Evolutionary conservation across 37 sponge, comb jelly and placozoan species (phyloP).

Genomic region (Cliona cf. orientalis): DNA sequence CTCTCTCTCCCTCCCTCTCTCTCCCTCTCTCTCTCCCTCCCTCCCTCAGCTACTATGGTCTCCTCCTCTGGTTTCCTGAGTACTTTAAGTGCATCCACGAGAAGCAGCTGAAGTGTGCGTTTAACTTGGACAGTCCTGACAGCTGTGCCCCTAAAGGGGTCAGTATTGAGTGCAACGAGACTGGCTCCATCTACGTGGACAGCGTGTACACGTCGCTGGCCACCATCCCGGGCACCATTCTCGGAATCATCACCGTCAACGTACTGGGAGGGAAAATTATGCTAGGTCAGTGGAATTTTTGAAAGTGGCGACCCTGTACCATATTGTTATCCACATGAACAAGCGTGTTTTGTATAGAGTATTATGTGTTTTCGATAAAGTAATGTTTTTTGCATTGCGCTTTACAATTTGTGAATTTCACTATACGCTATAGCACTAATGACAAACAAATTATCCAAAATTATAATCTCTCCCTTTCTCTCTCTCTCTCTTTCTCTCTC

Average conservation of each 20-base stretch:
- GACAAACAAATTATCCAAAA: too few relatives aligned
- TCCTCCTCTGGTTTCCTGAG: conserved; percentile 94
- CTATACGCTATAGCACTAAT: too few relatives aligned
- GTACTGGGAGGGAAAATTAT: conserved; percentile 57
- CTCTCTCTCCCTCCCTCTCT: background rate
- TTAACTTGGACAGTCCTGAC: background rate
- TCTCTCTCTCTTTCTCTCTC: conserved; percentile 67
- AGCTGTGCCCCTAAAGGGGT: background rate
- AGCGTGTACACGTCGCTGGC: conserved; percentile 63
- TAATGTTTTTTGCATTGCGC: too few relatives aligned
- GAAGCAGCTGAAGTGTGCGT: background rate
- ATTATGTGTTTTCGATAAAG: too few relatives aligned
- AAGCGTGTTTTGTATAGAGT: too few relatives aligned
- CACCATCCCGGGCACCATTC: conserved; percentile 52
- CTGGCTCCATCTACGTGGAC: conserved; percentile 47
- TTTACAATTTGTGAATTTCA: background rate
- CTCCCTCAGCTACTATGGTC: conserved; percentile 85
- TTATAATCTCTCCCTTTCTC: too few relatives aligned
- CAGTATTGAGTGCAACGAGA: background rate
- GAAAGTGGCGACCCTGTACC: background rate
- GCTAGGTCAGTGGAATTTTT: conserved; percentile 22
- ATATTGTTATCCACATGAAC: too few relatives aligned
- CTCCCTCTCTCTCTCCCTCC: background rate
- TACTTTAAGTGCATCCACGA: conserved; percentile 69
- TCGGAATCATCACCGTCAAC: conserved; percentile 65